Percentiles rank a stretch among this genome's conserved stretches.
These are phyloP conservation scores for Hypomesus transpacificus DNA, from an alignment of 2,113 vertebrate species.

Conservation along the genomic window DNA sequence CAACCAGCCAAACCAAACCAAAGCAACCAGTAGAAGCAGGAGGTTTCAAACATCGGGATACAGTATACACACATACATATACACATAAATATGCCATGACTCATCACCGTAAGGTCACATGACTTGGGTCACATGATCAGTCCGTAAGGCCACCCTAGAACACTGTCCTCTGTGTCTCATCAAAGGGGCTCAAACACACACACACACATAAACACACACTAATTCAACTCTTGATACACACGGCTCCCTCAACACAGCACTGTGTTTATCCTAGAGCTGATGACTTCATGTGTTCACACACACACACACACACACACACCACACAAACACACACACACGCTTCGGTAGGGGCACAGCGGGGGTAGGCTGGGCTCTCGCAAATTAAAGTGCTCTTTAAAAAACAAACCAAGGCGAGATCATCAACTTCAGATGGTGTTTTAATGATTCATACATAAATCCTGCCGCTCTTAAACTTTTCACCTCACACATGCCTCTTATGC, in stretches of 20 bases:
- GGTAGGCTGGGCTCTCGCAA: constrained; percentile 3
- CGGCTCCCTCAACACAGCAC: constrained; percentile 14
- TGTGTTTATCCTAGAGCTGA: constrained; percentile 35
- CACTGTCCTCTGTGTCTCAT: not conserved
- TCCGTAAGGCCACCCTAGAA: not conserved
- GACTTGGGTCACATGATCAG: not conserved
- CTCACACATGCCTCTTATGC: constrained; percentile 31
- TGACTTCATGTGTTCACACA: constrained; percentile 29
- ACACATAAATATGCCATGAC: no score
- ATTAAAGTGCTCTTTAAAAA: constrained; percentile 17
- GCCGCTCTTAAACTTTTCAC: constrained; percentile 37
- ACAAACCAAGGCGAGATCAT: constrained; percentile 11
- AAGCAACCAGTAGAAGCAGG: no score
- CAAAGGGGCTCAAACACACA: not conserved
- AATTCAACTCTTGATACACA: not conserved
- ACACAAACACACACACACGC: not conserved
- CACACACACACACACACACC: constrained; percentile 1
- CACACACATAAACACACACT: not conserved
- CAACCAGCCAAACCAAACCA: no score
- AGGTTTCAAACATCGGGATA: no score
- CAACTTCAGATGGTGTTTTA: constrained; percentile 37
- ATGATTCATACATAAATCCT: constrained; percentile 35
- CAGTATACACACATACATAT: no score
- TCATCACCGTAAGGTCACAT: no score
- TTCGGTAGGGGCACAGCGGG: not conserved